phyloP scores from a whole-genome alignment of 2,113 vertebrate genomes.

The Peromyscus leucopus region DNA sequence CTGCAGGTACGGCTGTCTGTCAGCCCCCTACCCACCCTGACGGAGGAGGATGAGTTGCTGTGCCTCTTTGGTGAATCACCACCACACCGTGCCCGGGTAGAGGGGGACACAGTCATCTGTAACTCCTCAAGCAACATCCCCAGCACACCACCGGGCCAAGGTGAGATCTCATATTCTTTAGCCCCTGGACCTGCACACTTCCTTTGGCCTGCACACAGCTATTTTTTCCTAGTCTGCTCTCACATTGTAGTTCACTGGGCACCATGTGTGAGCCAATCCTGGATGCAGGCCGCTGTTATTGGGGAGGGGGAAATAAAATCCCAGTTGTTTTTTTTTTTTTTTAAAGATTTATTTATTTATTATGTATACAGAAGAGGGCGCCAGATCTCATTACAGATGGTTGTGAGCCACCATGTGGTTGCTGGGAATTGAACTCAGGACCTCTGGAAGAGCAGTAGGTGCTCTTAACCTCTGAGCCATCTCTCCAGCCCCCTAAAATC shows the following conservation, averaged over 20 bases:
- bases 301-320: too few species aligned
- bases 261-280: neutral
- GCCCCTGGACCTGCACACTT: too few species aligned
- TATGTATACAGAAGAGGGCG: too few species aligned
- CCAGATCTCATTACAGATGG: too few species aligned
- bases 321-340: too few species aligned
- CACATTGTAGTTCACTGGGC: neutral
- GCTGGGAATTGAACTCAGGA: too few species aligned
- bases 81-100: neutral
- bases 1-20: conserved; percentile 82
- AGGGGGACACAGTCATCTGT: conserved; percentile 83
- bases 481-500: too few species aligned
- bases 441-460: too few species aligned
- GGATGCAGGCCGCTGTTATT: neutral
- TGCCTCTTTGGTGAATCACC: conserved; percentile 86
- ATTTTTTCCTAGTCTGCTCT: neutral
- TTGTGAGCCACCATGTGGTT: too few species aligned
- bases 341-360: too few species aligned
- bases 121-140: conserved; percentile 82
- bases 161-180: conserved; percentile 78
- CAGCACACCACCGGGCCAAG: conserved; percentile 84
- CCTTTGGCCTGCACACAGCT: neutral
- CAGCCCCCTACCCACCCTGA: conserved; percentile 86
- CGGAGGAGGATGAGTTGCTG: conserved; percentile 77
- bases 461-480: too few species aligned